Evolutionary conservation across 2,113 vertebrate genomes (phyloP).

Genomic region (Gymnorhina tibicen): DNA sequence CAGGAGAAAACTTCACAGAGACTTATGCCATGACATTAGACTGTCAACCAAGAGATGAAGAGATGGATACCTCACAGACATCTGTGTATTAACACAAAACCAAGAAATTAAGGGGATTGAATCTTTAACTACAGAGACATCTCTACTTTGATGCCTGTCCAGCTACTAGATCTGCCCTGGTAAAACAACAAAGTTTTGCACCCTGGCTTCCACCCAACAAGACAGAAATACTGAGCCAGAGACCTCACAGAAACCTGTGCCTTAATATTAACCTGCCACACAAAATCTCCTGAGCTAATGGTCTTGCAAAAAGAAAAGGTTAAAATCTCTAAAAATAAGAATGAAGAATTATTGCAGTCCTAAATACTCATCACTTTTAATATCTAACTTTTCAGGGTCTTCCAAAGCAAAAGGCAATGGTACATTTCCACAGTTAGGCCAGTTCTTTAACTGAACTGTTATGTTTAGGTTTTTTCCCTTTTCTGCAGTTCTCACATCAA

Average conservation of each 20-base stretch:
- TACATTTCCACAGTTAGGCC: neutral
- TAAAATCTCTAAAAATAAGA: neutral
- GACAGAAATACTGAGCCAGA: neutral
- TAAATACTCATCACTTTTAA: neutral
- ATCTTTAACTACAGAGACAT: neutral
- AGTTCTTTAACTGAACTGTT: neutral
- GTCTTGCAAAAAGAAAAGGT: neutral
- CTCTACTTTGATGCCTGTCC: slow-evolving; percentile 9
- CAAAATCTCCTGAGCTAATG: neutral
- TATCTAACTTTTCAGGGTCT: neutral
- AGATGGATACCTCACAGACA: neutral
- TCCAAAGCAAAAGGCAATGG: neutral
- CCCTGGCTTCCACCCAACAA: neutral
- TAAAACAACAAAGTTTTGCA: neutral
- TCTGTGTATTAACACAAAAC: neutral
- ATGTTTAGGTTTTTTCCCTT: neutral
- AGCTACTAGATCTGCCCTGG: neutral
- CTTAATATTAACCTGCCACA: neutral
- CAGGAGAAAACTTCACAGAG: neutral
- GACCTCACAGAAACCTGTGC: slow-evolving; percentile 5
- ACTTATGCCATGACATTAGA: neutral
- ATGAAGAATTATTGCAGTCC: neutral
- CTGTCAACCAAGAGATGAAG: neutral
- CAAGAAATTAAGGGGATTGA: neutral
- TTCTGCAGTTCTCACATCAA: neutral